These are phyloP conservation scores for Tragelaphus strepsiceros DNA, from an alignment of 2,113 vertebrate genomes.

Conservation along the genomic window DNA sequence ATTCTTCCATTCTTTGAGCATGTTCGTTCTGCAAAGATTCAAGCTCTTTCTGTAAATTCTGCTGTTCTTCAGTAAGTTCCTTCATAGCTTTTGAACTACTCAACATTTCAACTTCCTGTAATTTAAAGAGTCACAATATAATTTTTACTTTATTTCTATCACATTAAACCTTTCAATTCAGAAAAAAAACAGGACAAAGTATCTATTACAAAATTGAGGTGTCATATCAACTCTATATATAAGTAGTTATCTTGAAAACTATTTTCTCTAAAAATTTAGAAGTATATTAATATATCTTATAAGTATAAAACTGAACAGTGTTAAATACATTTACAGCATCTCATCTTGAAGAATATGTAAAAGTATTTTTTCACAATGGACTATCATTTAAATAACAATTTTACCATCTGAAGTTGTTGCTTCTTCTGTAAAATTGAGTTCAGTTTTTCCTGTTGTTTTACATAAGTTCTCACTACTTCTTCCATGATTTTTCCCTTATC, in stretches of 20 bases:
- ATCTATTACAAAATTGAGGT: neutral
- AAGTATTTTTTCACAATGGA: slow-evolving; percentile 16
- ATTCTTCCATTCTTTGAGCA: slow-evolving; percentile 92
- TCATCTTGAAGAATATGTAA: neutral
- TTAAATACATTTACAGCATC: neutral
- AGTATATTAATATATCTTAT: neutral
- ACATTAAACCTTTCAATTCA: slow-evolving; percentile 4
- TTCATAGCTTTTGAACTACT: slow-evolving; percentile 88
- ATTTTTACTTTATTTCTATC: slow-evolving; percentile 37
- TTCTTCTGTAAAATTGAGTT: slow-evolving; percentile 94
- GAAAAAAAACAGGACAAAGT: neutral
- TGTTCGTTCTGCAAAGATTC: slow-evolving; percentile 94
- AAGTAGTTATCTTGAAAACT: neutral
- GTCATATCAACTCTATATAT: neutral
- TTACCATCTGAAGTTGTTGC: slow-evolving; percentile 95
- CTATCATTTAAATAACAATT: neutral
- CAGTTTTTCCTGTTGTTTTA: slow-evolving; percentile 95
- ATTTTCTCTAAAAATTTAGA: slow-evolving; percentile 11
- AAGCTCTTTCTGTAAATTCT: slow-evolving; percentile 93
- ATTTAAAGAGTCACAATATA: slow-evolving; percentile 52
- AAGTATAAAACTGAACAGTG: neutral
- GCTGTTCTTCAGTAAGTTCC: slow-evolving; percentile 92
- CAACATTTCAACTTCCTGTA: slow-evolving; percentile 90
- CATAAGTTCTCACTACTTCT: slow-evolving; percentile 96
- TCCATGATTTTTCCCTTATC: slow-evolving; percentile 97